Evolutionary conservation across 2,888 invertebrate species (phyloP), one percentile per base, ranked within the genome.

Genomic region (Amblyjoppa fuscipennis): DNA sequence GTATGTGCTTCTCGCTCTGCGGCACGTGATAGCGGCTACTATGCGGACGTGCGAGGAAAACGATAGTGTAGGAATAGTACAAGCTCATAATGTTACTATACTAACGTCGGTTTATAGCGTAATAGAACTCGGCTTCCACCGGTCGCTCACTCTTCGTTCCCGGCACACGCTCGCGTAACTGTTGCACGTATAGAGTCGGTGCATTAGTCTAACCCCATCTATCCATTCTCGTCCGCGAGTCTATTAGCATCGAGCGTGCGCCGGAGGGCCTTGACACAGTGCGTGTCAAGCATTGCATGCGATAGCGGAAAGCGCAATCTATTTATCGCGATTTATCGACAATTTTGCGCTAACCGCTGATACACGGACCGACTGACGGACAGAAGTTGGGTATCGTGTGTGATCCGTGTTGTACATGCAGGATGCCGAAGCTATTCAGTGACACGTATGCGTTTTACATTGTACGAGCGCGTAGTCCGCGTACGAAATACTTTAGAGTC

Each of bases 231-330:
- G 83, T 78, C 70, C 79, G 69, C 80, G 89, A 91, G 90, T 92
- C 90, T 92, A 93, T 93, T 93, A 93, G 90, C 92, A 93, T 93
- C 90, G 90, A 90, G 84, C 90, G 90, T 88, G 90, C 88, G 90
- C 80, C 86, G 85, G 87, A 87, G 91, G 92, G 93, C 93, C 93
- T 93, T 93, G 93, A 93, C 93, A 93, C 93, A 93, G 93, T 93
- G 93, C 92, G 93, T 93, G 93, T 92, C 91, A 89, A 90, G 91
- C 91, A 90, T 93, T 92, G 92, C 92, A 92, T 92, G 91, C 91
- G 92, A 93, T 93, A 93, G 92, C 93, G 93, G 93, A 93, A 93
- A 93, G 91, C 91, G 92, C 93, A 93, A 93, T 93, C 92, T 92
- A 92, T 92, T 93, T 93, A 93, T 93, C 93, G 91, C 89, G 89